phyloP scores from a whole-genome alignment of 2,888 invertebrate genomes.

The Stenichneumon culpator region DNA sequence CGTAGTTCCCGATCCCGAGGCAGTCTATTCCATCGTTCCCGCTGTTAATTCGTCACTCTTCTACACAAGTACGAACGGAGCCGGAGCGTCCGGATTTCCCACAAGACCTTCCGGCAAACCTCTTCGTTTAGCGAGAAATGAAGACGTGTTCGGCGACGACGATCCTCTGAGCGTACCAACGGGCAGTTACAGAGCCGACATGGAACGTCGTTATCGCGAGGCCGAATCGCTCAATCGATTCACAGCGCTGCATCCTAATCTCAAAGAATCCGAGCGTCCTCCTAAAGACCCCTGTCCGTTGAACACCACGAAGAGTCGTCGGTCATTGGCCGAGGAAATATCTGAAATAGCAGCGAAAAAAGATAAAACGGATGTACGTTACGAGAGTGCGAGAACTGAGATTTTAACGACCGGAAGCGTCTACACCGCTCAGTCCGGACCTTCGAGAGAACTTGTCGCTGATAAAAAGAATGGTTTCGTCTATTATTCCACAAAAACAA shows the following conservation, averaged over 20 bases:
- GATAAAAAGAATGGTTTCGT: neutral
- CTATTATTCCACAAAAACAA: neutral
- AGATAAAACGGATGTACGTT: neutral
- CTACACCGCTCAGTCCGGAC: slow-evolving; percentile 2
- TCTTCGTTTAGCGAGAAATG: slow-evolving; percentile 57
- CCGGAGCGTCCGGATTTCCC: slow-evolving; percentile 51
- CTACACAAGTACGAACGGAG: slow-evolving; percentile 45
- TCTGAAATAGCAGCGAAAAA: slow-evolving; percentile 67
- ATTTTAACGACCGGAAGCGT: slow-evolving; percentile 16
- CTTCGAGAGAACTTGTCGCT: slow-evolving; percentile 33
- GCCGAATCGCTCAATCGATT: slow-evolving; percentile 60
- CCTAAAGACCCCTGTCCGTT: slow-evolving; percentile 69
- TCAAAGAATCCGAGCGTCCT: slow-evolving; percentile 70
- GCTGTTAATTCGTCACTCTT: slow-evolving; percentile 49
- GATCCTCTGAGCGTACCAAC: slow-evolving; percentile 16
- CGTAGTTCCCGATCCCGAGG: slow-evolving; percentile 1
- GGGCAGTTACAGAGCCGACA: neutral
- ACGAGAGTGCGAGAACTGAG: slow-evolving; percentile 7
- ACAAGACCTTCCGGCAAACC: slow-evolving; percentile 46
- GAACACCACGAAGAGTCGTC: slow-evolving; percentile 60
- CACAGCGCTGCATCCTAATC: slow-evolving; percentile 68
- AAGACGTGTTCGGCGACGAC: slow-evolving; percentile 36
- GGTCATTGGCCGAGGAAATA: slow-evolving; percentile 70
- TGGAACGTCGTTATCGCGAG: slow-evolving; percentile 2
- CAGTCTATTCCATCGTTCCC: slow-evolving; percentile 42